phyloP scores from a whole-genome alignment of 2,113 vertebrate genomes.

The Sclerurus mexicanus region DNA sequence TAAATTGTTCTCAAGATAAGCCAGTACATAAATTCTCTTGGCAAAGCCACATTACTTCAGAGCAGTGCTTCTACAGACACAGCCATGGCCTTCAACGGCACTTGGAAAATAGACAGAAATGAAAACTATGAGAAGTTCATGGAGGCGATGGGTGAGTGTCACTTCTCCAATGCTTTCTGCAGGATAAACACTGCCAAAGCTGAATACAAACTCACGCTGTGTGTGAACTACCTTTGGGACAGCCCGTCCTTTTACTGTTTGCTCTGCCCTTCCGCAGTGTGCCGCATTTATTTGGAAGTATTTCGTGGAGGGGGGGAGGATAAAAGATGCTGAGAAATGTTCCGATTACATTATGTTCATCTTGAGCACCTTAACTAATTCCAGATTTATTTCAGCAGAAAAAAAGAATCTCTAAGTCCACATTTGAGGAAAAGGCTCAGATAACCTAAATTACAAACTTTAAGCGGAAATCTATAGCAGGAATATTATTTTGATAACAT shows the following conservation, averaged over 20 bases:
- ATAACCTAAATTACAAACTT: neutral
- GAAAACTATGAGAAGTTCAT: constrained; percentile 92
- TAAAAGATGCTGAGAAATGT: neutral
- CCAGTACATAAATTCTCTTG: constrained; percentile 66
- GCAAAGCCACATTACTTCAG: constrained; percentile 19
- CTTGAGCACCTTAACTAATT: neutral
- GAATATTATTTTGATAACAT: neutral
- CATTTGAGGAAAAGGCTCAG: neutral
- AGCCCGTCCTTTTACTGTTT: neutral
- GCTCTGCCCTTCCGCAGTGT: neutral
- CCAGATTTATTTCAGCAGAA: neutral
- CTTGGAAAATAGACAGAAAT: constrained; percentile 84
- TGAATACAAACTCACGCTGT: neutral
- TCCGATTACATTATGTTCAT: neutral
- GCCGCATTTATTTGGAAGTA: neutral
- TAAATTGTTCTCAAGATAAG: constrained; percentile 80
- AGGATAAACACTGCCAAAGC: neutral
- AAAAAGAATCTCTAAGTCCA: neutral
- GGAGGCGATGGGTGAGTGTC: constrained; percentile 89
- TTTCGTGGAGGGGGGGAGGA: accelerated
- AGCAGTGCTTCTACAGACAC: neutral
- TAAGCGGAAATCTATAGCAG: neutral
- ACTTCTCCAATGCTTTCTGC: neutral
- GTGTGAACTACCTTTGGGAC: neutral
- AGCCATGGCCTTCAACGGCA: constrained; percentile 85